These are phyloP conservation scores for Euthynnus affinis DNA, from an alignment of 2,797 vertebrate species.

Conservation along the genomic window DNA sequence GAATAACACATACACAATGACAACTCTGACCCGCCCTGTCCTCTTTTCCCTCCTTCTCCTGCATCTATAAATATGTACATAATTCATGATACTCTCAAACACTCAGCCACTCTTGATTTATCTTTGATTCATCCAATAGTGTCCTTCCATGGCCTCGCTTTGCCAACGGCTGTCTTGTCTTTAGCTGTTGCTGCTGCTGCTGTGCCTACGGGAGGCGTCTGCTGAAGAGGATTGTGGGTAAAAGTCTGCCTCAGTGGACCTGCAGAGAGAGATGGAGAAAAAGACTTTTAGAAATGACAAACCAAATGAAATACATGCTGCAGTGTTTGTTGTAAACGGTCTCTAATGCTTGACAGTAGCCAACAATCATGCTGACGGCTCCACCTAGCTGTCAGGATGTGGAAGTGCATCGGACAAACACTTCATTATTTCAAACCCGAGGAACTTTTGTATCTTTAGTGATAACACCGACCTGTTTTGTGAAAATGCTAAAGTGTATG, in stretches of 20 bases:
- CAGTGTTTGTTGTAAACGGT: not conserved
- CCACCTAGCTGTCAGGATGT: not conserved
- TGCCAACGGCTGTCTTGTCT: constrained; percentile 62
- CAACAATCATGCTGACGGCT: not conserved
- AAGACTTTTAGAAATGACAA: not conserved
- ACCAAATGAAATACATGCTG: not conserved
- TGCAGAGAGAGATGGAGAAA: constrained; percentile 50
- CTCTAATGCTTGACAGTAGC: not conserved
- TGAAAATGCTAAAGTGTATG: no score
- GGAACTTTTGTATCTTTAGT: not conserved
- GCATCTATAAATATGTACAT: constrained; percentile 78
- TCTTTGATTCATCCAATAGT: constrained; percentile 75
- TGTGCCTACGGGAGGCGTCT: constrained; percentile 59
- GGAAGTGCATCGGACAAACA: not conserved
- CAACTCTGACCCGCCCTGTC: not conserved
- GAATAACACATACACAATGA: constrained; percentile 56
- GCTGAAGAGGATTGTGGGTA: constrained; percentile 90
- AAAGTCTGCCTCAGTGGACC: constrained; percentile 93
- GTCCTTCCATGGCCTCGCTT: constrained; percentile 83
- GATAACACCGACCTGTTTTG: no score
- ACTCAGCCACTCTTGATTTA: not conserved
- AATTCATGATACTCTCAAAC: constrained; percentile 1
- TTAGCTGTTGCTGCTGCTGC: constrained; percentile 64
- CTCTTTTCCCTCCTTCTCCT: not conserved
- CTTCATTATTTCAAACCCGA: not conserved